Evolutionary conservation across 2,113 vertebrate species (phyloP).

Genomic region (Vanacampus margaritifer): DNA sequence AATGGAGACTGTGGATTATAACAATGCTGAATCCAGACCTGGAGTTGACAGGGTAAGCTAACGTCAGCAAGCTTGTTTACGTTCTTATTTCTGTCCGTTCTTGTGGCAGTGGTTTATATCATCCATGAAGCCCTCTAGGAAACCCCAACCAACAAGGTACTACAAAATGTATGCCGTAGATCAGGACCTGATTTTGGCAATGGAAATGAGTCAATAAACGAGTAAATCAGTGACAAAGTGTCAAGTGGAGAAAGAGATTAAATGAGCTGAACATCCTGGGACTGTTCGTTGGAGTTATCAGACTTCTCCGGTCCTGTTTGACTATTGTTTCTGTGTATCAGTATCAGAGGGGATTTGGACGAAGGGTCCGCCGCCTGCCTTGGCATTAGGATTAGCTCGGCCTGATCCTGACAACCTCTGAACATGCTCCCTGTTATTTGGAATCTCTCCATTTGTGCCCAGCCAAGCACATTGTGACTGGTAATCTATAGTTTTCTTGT

Average conservation of each 20-base stretch:
- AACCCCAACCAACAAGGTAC: background rate
- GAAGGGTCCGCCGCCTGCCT: constrained; percentile 54
- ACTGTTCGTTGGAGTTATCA: constrained; percentile 30
- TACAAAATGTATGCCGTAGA: background rate
- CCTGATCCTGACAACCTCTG: constrained; percentile 58
- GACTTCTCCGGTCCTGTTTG: constrained; percentile 44
- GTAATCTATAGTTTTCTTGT: constrained; percentile 65
- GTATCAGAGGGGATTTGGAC: constrained; percentile 54
- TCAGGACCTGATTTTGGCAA: background rate
- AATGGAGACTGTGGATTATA: background rate
- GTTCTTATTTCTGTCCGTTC: background rate
- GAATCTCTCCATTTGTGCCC: constrained; percentile 64
- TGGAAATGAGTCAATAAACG: background rate
- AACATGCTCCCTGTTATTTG: constrained; percentile 55
- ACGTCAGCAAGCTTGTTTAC: background rate
- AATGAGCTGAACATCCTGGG: constrained; percentile 35
- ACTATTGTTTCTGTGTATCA: constrained; percentile 55
- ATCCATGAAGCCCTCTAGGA: background rate
- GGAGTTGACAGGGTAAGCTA: background rate
- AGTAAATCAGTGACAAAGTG: background rate
- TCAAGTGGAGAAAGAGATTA: background rate
- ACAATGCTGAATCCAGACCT: background rate
- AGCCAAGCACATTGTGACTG: constrained; percentile 63
- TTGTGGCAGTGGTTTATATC: background rate
- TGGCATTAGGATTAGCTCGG: constrained; percentile 57